phyloP scores from a whole-genome alignment of 2,888 invertebrate species.

The Cantharis rufa region DNA sequence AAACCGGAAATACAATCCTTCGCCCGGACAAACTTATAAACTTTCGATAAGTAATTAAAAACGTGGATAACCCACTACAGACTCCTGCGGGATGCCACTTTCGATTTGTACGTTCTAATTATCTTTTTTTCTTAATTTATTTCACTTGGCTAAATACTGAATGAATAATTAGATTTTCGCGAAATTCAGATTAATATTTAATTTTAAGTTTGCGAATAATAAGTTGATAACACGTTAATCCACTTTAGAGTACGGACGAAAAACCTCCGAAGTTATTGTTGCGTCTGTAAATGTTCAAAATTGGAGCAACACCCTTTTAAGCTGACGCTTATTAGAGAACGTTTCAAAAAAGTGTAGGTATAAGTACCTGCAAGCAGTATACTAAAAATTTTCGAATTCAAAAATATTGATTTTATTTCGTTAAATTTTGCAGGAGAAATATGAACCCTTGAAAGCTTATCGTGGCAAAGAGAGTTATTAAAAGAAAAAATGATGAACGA shows the following conservation, averaged over 20 bases:
- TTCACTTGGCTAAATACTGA: too few relatives aligned
- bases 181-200: background rate
- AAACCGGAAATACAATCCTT: background rate
- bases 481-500: constrained; percentile 5
- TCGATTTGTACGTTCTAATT: too few relatives aligned
- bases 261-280: background rate
- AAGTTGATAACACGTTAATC: background rate
- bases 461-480: background rate
- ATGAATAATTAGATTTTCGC: background rate
- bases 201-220: background rate
- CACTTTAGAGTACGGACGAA: background rate
- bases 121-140: too few relatives aligned
- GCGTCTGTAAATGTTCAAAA: background rate
- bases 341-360: background rate
- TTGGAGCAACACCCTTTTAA: background rate
- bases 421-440: background rate
- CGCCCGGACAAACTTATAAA: background rate
- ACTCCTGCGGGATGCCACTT: background rate
- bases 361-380: too few relatives aligned
- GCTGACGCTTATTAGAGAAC: background rate
- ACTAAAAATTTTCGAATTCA: background rate
- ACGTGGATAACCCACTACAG: background rate
- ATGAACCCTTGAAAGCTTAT: background rate
- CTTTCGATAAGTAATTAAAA: background rate
- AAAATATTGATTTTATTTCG: background rate